These are phyloP conservation scores for Campoletis raptor DNA, from an alignment of 2,888 invertebrate species.

Conservation along the genomic window DNA sequence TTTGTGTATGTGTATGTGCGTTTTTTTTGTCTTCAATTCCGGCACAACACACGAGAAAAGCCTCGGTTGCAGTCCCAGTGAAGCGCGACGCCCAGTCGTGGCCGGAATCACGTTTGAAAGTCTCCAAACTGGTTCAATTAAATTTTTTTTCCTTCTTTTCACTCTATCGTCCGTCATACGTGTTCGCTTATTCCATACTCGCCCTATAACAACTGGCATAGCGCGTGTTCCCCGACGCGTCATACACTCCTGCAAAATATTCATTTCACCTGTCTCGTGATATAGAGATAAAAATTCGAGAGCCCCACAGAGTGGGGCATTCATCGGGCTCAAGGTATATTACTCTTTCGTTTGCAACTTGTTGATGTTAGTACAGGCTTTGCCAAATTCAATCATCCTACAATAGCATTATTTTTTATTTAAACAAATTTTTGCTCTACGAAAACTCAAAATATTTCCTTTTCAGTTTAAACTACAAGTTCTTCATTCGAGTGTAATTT, in stretches of 20 bases:
- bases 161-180: constrained; percentile 45
- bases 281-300: constrained; percentile 22
- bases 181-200: constrained; percentile 37
- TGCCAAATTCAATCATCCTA: background rate
- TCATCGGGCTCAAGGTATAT: constrained; percentile 1
- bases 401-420: no score
- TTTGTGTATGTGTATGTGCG: background rate
- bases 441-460: no score
- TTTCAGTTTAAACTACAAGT: no score
- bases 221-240: constrained; percentile 38
- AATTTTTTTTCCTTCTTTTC: constrained; percentile 29
- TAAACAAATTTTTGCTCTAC: no score
- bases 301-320: background rate
- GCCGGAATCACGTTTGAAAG: constrained; percentile 62
- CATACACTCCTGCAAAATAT: constrained; percentile 46
- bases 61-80: constrained; percentile 24
- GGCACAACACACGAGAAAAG: constrained; percentile 11
- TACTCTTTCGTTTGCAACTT: constrained; percentile 16
- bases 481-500: background rate
- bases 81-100: constrained; percentile 39
- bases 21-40: constrained; percentile 15
- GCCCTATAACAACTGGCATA: constrained; percentile 48
- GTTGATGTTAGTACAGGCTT: constrained; percentile 3
- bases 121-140: constrained; percentile 68
- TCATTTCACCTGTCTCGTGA: constrained; percentile 61